Conservation (phyloP, 2,113 vertebrate species). For the Eira barbara region DNA sequence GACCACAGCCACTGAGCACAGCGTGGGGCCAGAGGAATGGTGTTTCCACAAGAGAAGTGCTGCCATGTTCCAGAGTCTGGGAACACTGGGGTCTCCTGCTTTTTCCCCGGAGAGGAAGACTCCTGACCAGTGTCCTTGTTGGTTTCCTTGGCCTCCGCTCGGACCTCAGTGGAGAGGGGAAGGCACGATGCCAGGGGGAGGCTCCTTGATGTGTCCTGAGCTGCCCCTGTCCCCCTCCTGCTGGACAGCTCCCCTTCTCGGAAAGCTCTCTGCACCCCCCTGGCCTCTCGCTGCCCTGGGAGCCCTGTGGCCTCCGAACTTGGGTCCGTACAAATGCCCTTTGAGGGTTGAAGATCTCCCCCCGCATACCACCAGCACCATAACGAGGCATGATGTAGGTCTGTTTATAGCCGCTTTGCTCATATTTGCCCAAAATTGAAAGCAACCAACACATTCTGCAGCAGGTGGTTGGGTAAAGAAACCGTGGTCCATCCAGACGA, state of each 20-base stretch:
- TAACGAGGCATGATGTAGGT: not conserved
- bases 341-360: not conserved
- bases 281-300: not conserved
- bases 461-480: not conserved
- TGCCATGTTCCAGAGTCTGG: not conserved
- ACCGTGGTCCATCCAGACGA: fast-evolving
- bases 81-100: fast-evolving
- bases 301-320: not conserved
- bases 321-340: not conserved
- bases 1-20: fast-evolving
- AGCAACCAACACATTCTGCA: not conserved
- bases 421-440: too few relatives aligned
- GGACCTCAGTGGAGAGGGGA: fast-evolving
- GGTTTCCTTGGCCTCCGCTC: not conserved
- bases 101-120: not conserved
- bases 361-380: fast-evolving
- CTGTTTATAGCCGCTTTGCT: not conserved
- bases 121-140: not conserved
- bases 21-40: fast-evolving
- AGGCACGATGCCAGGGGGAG: not conserved
- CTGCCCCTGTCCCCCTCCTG: not conserved
- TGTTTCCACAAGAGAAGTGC: not conserved
- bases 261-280: not conserved
- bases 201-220: not conserved
- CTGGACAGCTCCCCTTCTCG: not conserved